phyloP scores from a whole-genome alignment of 2,113 vertebrate genomes.

The Siniperca knerii region DNA sequence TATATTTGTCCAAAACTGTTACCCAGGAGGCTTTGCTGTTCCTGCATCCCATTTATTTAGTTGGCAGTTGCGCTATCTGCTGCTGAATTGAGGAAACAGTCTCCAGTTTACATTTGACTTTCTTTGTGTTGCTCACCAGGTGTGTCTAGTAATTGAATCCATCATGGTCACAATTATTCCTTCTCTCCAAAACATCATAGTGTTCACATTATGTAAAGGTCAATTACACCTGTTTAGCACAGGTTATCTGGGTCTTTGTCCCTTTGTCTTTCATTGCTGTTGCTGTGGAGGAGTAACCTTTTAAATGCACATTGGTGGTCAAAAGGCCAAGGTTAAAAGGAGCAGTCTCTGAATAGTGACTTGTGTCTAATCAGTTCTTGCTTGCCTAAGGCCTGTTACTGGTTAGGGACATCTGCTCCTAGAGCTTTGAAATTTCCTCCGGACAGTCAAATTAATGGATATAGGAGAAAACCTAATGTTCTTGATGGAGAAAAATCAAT shows the following conservation, averaged over 20 bases:
- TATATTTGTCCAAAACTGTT: slow-evolving; percentile 23
- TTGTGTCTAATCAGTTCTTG: not conserved
- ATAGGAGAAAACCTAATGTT: not conserved
- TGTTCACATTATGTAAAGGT: slow-evolving; percentile 9
- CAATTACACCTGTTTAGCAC: not conserved
- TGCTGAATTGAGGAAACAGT: not conserved
- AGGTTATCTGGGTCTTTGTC: slow-evolving; percentile 12
- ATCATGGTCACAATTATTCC: not conserved
- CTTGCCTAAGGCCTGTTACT: not conserved
- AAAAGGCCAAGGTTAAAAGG: slow-evolving; percentile 20
- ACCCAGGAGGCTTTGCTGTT: slow-evolving; percentile 32
- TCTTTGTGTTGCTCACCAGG: not conserved
- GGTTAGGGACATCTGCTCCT: not conserved
- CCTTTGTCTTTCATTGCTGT: slow-evolving; percentile 25
- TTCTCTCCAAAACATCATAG: not conserved
- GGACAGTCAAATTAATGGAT: not conserved
- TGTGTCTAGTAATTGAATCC: not conserved
- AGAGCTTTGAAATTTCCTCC: not conserved
- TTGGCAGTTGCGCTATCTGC: not conserved
- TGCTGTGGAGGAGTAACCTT: slow-evolving; percentile 27
- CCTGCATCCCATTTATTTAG: slow-evolving; percentile 24
- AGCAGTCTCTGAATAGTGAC: not conserved
- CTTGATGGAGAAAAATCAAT: not conserved
- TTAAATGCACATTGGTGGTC: slow-evolving; percentile 10
- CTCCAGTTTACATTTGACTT: not conserved